Evolutionary conservation across 2,888 invertebrate species (phyloP), one percentile per base, ranked within the genome.

Genomic region (Euspilapteryx auroguttella): DNA sequence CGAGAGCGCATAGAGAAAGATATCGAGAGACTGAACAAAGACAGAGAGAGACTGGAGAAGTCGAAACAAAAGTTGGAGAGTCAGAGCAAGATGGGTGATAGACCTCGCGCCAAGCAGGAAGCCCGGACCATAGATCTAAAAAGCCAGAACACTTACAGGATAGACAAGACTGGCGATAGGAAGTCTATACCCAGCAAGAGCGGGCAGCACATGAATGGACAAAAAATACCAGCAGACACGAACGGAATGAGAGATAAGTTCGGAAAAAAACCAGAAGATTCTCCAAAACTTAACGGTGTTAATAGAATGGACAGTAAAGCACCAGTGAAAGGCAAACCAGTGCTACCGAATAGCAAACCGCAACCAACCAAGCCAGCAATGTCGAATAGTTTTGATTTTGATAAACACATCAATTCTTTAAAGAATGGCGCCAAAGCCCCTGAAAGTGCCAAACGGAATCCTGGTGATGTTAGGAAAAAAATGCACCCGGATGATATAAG

Each of bases 361-460:
- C 56, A 58, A 4, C 35, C 62, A 2, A 65, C 62, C 35, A 68
- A 68, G 34, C 45, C 52, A 3, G 49, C 45, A 31, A 32, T 53
- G 2, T 33, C 49, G 0, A 64, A 55, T 37, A 54, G 51, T 27
- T 75, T 75, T 39, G 75, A 75, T 40, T 75, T 75, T 33, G 71
- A 73, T 34, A 71, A 63, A 39, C 71, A 73, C 39, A 65, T 75
- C 2, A 65, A 50, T 39, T 53, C 65, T 3, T 41, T 75, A 29
- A 56, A 51, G 30, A 29, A 31, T 11, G 33, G 25, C 14, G 23
- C 25, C 22, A 38, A 25, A 50, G 20, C 30, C 11, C 24, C 59
- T 38, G 58, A 56, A 30, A 42, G 42, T 12, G 59, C 61, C 33
- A 78, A 80, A 40, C 77, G 78, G 39, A 79, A 82, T 9, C 78